Conservation (phyloP, 2,113 vertebrate genomes). For the Arvicanthis niloticus region DNA sequence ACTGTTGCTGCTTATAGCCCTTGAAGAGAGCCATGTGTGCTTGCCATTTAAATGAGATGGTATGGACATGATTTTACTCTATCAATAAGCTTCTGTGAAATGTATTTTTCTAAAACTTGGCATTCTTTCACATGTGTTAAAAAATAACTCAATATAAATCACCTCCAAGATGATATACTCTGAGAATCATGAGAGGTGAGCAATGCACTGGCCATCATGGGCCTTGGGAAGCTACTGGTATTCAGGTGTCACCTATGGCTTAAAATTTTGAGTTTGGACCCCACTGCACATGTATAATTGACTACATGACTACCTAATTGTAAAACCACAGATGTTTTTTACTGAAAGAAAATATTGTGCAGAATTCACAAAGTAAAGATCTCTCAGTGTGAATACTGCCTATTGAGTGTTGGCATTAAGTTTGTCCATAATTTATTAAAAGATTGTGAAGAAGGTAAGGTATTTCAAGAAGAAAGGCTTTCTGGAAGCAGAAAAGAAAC, state of each 20-base stretch:
- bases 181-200: background rate
- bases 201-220: fast-evolving
- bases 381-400: background rate
- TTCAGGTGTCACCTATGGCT: background rate
- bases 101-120: background rate
- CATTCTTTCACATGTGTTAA: conserved; percentile 15
- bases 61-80: background rate
- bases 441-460: background rate
- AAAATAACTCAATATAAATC: background rate
- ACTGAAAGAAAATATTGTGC: background rate
- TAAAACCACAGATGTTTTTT: background rate
- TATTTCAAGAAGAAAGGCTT: background rate
- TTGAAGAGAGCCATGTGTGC: background rate
- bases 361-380: conserved; percentile 3
- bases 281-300: background rate
- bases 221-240: background rate
- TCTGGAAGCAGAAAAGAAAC: background rate
- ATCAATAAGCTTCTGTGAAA: conserved; percentile 12
- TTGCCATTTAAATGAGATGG: background rate
- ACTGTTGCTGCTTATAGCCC: background rate
- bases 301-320: background rate
- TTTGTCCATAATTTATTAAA: background rate
- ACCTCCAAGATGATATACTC: background rate
- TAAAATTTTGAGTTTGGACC: background rate
- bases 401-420: background rate